Evolutionary conservation across 2,113 vertebrate genomes (phyloP).

Genomic region (Cercocebus atys): DNA sequence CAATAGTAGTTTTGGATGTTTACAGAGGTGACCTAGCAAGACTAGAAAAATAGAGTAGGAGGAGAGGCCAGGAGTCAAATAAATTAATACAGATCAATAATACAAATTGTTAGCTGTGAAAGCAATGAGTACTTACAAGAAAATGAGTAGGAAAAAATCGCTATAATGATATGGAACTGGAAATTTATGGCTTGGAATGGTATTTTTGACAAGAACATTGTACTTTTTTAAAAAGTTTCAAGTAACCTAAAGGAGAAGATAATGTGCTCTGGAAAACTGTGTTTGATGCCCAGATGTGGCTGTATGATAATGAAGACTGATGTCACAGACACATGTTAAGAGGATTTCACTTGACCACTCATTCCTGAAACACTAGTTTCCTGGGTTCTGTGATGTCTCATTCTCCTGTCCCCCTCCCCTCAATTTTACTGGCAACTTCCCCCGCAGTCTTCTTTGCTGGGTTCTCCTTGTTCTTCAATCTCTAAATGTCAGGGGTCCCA

Average conservation of each 20-base stretch:
- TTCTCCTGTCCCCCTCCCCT: not conserved
- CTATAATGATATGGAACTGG: not conserved
- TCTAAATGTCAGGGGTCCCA: not conserved
- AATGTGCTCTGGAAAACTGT: not conserved
- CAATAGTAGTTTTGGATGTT: conserved; percentile 6
- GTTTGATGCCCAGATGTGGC: not conserved
- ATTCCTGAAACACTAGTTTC: not conserved
- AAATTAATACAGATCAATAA: conserved; percentile 4
- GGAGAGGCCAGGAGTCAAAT: not conserved
- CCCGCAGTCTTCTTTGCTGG: not conserved
- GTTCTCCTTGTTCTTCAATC: not conserved
- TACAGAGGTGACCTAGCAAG: not conserved
- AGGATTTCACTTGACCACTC: not conserved
- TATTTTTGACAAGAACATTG: not conserved
- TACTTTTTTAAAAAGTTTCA: not conserved
- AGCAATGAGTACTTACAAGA: conserved; percentile 13
- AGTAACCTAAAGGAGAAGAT: not conserved
- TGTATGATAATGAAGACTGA: not conserved
- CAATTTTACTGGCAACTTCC: not conserved
- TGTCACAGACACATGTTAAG: not conserved
- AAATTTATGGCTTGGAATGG: not conserved
- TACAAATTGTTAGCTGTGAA: conserved; percentile 22
- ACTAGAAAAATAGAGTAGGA: not conserved
- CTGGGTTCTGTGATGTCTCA: not conserved
- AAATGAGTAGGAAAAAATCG: not conserved